These are phyloP conservation scores for Lethenteron reissneri DNA, from an alignment of 2,113 vertebrate genomes.

Conservation along the genomic window DNA sequence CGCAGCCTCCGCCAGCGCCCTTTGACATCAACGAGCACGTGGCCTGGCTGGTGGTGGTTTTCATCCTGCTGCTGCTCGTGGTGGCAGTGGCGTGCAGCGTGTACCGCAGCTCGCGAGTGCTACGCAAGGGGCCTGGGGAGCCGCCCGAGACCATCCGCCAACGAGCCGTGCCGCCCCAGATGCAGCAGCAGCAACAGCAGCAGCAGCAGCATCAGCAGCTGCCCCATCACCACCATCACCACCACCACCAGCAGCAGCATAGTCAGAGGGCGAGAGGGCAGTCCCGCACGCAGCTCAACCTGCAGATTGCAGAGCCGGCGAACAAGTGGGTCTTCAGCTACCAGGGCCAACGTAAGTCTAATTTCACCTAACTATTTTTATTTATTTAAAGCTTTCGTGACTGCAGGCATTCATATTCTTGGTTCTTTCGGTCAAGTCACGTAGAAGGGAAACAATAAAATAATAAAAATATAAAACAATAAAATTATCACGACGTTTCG, in stretches of 20 bases:
- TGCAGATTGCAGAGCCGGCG: neutral
- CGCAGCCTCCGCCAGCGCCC: conserved; percentile 16
- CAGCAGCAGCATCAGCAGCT: too few relatives aligned
- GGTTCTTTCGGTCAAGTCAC: too few relatives aligned
- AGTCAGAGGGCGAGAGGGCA: too few relatives aligned
- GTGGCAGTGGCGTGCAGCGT: conserved; percentile 77
- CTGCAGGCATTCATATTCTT: too few relatives aligned
- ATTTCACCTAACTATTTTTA: too few relatives aligned
- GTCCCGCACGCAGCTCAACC: neutral
- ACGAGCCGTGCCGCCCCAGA: neutral
- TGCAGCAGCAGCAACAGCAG: neutral
- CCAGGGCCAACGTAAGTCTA: neutral
- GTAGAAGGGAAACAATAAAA: too few relatives aligned
- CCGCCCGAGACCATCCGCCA: conserved; percentile 49
- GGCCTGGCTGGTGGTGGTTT: conserved; percentile 91
- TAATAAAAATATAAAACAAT: too few relatives aligned
- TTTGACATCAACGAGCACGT: conserved; percentile 95
- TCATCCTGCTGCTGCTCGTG: conserved; percentile 65
- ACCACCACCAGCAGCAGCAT: too few relatives aligned
- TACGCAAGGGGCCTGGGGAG: conserved; percentile 80
- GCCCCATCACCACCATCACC: too few relatives aligned
- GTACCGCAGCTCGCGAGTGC: conserved; percentile 58
- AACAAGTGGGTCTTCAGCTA: neutral
- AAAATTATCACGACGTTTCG: too few relatives aligned
- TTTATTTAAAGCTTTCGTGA: too few relatives aligned